Base-by-base conservation (phyloP, 2,797 vertebrate species). In the Carapus acus region DNA sequence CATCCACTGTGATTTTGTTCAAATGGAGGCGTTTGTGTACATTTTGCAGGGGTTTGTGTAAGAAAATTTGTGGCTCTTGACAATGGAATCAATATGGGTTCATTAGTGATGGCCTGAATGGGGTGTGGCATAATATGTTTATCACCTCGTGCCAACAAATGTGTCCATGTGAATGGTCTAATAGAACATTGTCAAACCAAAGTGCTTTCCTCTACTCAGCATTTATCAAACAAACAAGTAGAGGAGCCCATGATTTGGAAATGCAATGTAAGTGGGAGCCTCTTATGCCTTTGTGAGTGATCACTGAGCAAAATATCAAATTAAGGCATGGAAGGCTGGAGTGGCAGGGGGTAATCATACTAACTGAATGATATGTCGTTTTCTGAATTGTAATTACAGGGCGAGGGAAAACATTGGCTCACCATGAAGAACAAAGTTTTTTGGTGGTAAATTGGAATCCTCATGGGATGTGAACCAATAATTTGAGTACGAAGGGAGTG, bases 361-460 rank as follows among this genome's bases (percentile, higher is more conserved):
- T 65, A 74, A 70, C 59, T 76, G 61, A 71, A 62, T 59, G 71
- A 77, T 78, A 74, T 69, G 69, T 80, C 76, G 79, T 83, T 82
- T 82, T 83, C 72, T 71, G 62, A 74, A 77, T 77, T 82, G 63
- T 75, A 83, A 83, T 87, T 83, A 83, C 43, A 61, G 61, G 73
- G 65, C 21, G 46, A 70, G 66, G 61, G 58, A 68, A 83, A 84
- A 80, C 74, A 77, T 68, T 76, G 65, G 64, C 52, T 62, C 50
- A 27, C 47, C 58, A 60, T 27, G 59, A 68, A 65, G 61, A 76
- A 65, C 56, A 75, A 77, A 63, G 62, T 78, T 83, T 86, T 83
- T 72, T 38, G 69, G 51, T 49, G 67, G 54, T 72, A 82, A 80
- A 83, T 81, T 78, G 22, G 49, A 72, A 75, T 76, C 62, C 69